Conservation (phyloP, 2,113 vertebrate genomes). For the Brienomyrus longianalis region DNA sequence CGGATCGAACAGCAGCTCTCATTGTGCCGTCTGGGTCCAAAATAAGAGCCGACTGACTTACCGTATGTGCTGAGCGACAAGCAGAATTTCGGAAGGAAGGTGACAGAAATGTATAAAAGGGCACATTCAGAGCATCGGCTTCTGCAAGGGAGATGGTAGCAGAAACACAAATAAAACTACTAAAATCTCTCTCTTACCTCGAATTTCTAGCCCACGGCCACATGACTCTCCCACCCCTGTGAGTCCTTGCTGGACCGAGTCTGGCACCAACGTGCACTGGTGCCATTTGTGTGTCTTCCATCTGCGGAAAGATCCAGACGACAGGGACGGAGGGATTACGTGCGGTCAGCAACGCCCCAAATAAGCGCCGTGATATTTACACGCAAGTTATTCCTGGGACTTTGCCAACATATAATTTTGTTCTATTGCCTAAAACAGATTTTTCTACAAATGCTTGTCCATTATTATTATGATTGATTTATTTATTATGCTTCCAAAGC, state of each 20-base stretch:
- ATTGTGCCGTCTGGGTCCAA: slow-evolving; percentile 22
- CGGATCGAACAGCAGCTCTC: slow-evolving; percentile 34
- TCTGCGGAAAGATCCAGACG: slow-evolving; percentile 42
- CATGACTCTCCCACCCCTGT: slow-evolving; percentile 56
- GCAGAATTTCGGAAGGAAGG: background rate
- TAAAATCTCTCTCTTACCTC: slow-evolving; percentile 58
- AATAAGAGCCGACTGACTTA: background rate
- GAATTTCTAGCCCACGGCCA: slow-evolving; percentile 67
- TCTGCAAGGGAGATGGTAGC: background rate
- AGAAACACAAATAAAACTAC: background rate
- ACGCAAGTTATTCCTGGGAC: background rate
- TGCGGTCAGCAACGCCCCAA: background rate
- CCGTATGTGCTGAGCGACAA: background rate
- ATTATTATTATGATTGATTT: background rate
- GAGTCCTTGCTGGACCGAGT: slow-evolving; percentile 50
- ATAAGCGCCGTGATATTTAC: background rate
- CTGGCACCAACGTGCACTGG: slow-evolving; percentile 67
- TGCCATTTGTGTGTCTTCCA: slow-evolving; percentile 74
- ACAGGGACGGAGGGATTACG: background rate
- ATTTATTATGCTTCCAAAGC: background rate
- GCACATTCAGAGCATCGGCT: background rate
- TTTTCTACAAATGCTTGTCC: background rate
- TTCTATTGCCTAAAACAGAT: background rate
- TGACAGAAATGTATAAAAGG: background rate
- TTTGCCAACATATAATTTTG: background rate